Conservation (phyloP, 1,140 invertebrate genomes). For the Brachionus rubens region DNA sequence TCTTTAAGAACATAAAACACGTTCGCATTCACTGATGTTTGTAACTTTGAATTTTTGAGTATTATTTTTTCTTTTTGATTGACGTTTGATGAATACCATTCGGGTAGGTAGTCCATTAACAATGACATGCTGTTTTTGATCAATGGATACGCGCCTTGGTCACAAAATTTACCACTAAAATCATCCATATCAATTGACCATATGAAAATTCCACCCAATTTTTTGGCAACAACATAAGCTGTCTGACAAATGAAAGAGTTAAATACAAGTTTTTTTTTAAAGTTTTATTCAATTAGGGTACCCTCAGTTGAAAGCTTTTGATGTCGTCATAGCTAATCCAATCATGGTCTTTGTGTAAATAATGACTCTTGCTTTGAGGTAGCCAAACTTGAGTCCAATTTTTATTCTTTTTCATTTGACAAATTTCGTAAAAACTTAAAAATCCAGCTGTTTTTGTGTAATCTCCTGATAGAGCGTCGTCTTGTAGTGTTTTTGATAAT, state of each 20-base stretch:
- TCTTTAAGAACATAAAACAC: constrained; percentile 37
- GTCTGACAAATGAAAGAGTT: constrained; percentile 66
- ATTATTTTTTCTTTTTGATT: constrained; percentile 30
- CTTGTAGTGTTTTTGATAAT: background rate
- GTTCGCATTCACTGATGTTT: background rate
- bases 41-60: constrained; percentile 6
- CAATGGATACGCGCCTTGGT: constrained; percentile 76
- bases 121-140: constrained; percentile 67
- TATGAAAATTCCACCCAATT: constrained; percentile 52
- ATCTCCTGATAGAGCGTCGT: background rate
- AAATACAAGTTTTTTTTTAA: no score
- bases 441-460: constrained; percentile 74
- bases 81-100: constrained; percentile 28
- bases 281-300: no score
- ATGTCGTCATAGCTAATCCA: constrained; percentile 89
- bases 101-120: constrained; percentile 37
- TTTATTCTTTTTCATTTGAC: constrained; percentile 59
- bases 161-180: constrained; percentile 66
- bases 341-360: constrained; percentile 78
- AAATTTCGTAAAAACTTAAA: constrained; percentile 81
- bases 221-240: constrained; percentile 77
- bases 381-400: constrained; percentile 37
- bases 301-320: constrained; percentile 37
- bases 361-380: constrained; percentile 59
- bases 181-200: constrained; percentile 53